Base-by-base conservation (phyloP, 1,140 invertebrate genomes). In the Dinoponera quadriceps region DNA sequence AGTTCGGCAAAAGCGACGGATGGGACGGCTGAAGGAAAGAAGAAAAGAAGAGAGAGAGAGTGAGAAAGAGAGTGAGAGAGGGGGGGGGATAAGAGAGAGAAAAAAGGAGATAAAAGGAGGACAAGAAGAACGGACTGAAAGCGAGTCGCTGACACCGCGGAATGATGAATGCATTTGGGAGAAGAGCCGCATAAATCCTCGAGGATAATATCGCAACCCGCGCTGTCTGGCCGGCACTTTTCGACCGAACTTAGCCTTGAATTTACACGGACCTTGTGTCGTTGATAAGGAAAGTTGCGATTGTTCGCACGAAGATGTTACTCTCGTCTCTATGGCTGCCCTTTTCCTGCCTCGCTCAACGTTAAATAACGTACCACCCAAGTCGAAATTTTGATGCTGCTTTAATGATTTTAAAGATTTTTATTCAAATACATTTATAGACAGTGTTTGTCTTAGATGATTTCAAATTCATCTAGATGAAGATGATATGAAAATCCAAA, bases 101-200 rank as follows among this genome's bases (percentile, higher is more conserved):
- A 55, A 72, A 62, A 29, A 65, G 82, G 44, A 78, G 68, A 69
- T 59, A 33, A 63, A 68, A 83, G 73, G 83, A 66, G 51, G 44
- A 69, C 44, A 29, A 33, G 33, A 69, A 60, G 78, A 84, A 57
- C 11, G 55, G 71, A 68, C 49, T 88, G 81, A 89, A 89, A 89
- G 87, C 81, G 54, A 89, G 68, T 85, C 87, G 88, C 88, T 90
- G 88, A 89, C 89, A 91, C 77, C 82, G 73, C 66, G 88, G 89
- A 91, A 91, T 89, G 90, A 88, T 88, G 85, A 91, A 92, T 91
- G 90, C 87, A 90, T 90, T 90, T 90, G 84, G 80, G 85, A 88
- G 85, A 88, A 80, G 83, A 90, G 86, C 88, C 87, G 85, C 80
- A 88, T 90, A 90, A 90, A 90, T 90, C 80, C 78, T 77, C 66